A percentile compares a stretch with the other conserved stretches of the same genome.
Evolutionary conservation across 2,113 vertebrate species (phyloP).

Genomic region (Melanocharis versteri): DNA sequence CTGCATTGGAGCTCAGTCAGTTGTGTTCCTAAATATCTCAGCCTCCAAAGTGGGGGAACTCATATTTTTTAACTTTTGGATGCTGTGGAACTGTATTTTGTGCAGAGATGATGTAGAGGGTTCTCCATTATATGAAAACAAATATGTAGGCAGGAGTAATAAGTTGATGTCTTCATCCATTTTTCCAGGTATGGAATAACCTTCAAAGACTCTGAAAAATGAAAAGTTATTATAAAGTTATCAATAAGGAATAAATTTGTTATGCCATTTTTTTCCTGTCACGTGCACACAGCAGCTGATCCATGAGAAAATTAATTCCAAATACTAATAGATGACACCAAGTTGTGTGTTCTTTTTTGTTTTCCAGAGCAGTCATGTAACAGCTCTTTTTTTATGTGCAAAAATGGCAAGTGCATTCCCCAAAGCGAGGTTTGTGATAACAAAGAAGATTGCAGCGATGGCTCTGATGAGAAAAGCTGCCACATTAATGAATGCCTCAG

Average conservation of each 20-base stretch:
- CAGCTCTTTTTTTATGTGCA: conserved; percentile 97
- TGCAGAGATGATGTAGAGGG: background rate
- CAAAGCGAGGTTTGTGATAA: conserved; percentile 83
- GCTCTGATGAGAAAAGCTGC: conserved; percentile 93
- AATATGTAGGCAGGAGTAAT: background rate
- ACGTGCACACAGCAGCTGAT: background rate
- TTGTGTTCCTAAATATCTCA: background rate
- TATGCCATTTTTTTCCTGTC: background rate
- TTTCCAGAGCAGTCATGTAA: conserved; percentile 96
- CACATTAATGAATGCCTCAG: conserved; percentile 94
- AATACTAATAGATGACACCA: background rate
- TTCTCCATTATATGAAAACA: background rate
- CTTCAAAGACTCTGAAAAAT: background rate
- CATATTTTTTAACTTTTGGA: background rate
- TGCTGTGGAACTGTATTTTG: background rate
- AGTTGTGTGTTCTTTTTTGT: conserved; percentile 48
- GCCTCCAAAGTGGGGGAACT: background rate
- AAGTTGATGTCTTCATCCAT: background rate
- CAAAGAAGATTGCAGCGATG: conserved; percentile 90
- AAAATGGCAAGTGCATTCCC: conserved; percentile 92
- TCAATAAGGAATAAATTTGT: background rate
- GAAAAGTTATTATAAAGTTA: background rate
- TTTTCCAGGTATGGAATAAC: background rate
- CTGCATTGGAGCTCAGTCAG: background rate
- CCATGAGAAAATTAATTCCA: background rate